A percentile compares a stretch with the other conserved stretches of the same genome.
Conservation (phyloP, 2,888 invertebrate genomes). For the Diaprepes abbreviatus region DNA sequence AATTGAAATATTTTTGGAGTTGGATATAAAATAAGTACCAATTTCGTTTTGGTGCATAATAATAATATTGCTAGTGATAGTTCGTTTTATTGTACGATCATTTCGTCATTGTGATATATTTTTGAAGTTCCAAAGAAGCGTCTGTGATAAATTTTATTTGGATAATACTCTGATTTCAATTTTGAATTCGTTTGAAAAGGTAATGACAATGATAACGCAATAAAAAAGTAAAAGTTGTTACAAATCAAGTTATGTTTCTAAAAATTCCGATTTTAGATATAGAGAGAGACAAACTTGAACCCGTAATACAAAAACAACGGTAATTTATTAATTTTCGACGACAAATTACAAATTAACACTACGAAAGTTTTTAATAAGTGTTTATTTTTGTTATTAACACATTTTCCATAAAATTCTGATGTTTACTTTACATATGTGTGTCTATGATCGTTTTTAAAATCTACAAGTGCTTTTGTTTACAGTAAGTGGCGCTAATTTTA, state of each 20-base stretch:
- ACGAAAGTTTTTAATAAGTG: neutral
- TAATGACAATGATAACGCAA: neutral
- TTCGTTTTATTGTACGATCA: constrained; percentile 1
- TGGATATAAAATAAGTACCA: neutral
- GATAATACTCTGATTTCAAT: neutral
- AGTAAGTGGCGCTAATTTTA: neutral
- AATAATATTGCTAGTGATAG: constrained; percentile 4
- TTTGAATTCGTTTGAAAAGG: neutral
- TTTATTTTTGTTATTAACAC: constrained; percentile 12
- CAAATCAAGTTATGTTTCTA: too few species aligned
- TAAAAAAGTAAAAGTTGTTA: too few species aligned
- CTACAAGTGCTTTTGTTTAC: neutral
- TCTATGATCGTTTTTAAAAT: neutral
- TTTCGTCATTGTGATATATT: neutral
- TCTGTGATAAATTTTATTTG: neutral
- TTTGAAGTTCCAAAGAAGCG: neutral
- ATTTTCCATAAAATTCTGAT: constrained; percentile 5
- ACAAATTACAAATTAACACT: constrained; percentile 14
- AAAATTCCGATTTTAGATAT: too few species aligned
- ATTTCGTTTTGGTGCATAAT: neutral
- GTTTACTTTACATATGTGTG: constrained; percentile 4
- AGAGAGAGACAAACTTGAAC: too few species aligned
- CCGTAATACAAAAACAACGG: too few species aligned
- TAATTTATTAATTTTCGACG: neutral
- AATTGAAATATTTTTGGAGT: neutral